phyloP scores from a whole-genome alignment of 2,888 invertebrate genomes.

The Auanema freiburgensis region DNA sequence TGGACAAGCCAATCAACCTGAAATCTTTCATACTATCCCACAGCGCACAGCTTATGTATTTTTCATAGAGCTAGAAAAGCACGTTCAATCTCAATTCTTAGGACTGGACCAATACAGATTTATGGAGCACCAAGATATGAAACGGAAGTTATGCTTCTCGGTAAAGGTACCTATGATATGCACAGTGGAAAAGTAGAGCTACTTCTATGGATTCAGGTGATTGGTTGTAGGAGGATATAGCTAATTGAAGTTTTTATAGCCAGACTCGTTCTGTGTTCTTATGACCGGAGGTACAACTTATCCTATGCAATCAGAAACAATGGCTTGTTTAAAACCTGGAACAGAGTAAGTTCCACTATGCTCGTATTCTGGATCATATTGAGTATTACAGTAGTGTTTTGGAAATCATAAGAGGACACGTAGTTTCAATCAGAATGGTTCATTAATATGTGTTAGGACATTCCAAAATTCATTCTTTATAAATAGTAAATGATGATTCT shows the following conservation, averaged over 20 bases:
- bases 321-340: slow-evolving; percentile 33
- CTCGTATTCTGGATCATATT: no score
- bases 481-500: no score
- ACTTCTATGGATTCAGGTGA: slow-evolving; percentile 45
- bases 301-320: slow-evolving; percentile 31
- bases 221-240: slow-evolving; percentile 1
- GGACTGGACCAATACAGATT: slow-evolving; percentile 44
- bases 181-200: slow-evolving; percentile 39
- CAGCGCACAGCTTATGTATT: slow-evolving; percentile 41
- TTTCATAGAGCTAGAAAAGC: not conserved
- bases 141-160: slow-evolving; percentile 42
- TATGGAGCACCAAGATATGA: slow-evolving; percentile 47
- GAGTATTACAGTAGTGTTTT: slow-evolving; percentile 29
- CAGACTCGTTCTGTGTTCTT: slow-evolving; percentile 35
- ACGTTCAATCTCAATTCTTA: slow-evolving; percentile 15
- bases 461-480: not conserved
- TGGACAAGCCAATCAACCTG: slow-evolving; percentile 42
- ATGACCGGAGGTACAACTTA: slow-evolving; percentile 31
- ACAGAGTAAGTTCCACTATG: slow-evolving; percentile 22
- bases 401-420: slow-evolving; percentile 34
- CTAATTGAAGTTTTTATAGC: slow-evolving; percentile 20
- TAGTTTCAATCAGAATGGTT: slow-evolving; percentile 38
- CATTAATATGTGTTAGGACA: slow-evolving; percentile 6
- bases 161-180: slow-evolving; percentile 44
- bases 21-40: slow-evolving; percentile 48